Conservation (phyloP, 2,113 vertebrate genomes). For the Edolisoma coerulescens region DNA sequence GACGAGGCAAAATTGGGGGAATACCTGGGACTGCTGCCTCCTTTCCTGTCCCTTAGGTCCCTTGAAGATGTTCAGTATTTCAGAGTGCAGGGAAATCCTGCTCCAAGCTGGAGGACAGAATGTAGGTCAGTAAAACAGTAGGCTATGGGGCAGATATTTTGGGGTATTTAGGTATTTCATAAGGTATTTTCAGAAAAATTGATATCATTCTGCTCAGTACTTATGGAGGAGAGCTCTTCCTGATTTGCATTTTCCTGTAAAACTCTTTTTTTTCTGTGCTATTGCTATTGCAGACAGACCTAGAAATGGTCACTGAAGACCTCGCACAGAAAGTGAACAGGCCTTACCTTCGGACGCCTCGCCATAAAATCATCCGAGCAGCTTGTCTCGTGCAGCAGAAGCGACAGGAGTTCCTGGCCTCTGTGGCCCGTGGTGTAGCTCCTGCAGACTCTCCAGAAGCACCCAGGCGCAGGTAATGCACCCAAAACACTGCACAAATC, state of each 20-base stretch:
- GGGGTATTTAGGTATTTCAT: background rate
- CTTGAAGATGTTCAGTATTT: background rate
- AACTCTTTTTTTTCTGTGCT: background rate
- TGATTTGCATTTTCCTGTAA: background rate
- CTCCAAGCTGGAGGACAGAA: background rate
- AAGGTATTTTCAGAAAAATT: background rate
- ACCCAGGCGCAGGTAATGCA: constrained; percentile 87
- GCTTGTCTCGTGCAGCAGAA: constrained; percentile 97
- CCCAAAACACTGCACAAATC: background rate
- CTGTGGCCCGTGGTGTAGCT: constrained; percentile 93
- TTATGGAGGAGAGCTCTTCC: background rate
- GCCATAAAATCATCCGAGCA: constrained; percentile 95
- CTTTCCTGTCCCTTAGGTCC: background rate
- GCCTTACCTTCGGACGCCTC: constrained; percentile 95
- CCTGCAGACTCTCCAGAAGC: constrained; percentile 95
- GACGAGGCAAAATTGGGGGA: background rate
- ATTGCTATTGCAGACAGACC: constrained; percentile 82
- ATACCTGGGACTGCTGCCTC: background rate
- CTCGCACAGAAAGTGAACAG: constrained; percentile 98
- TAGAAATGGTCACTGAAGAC: constrained; percentile 99
- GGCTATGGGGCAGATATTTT: background rate
- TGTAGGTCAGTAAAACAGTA: background rate
- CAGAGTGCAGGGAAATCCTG: background rate
- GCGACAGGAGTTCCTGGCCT: constrained; percentile 94
- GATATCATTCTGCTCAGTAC: background rate